Conservation (phyloP, 1,140 invertebrate genomes). For the Harpegnathos saltator region DNA sequence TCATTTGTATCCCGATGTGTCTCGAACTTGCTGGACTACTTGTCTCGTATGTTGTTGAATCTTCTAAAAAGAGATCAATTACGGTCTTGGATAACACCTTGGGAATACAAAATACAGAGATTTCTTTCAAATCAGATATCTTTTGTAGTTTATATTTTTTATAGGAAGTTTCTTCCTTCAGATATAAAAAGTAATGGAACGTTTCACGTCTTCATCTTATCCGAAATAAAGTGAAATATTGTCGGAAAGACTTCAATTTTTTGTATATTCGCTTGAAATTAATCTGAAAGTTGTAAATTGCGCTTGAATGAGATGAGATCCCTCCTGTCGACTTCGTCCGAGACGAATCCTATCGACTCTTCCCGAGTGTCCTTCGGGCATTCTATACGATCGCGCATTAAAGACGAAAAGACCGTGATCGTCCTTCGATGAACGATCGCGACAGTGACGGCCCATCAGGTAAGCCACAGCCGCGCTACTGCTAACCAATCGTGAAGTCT, state of each 20-base stretch:
- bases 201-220: too few relatives aligned
- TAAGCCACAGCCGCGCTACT: conserved; percentile 62
- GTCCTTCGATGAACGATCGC: conserved; percentile 24
- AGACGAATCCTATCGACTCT: conserved; percentile 15
- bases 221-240: too few relatives aligned
- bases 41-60: background rate
- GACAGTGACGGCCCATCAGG: conserved; percentile 32
- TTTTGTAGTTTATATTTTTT: too few relatives aligned
- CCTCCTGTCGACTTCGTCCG: conserved; percentile 35
- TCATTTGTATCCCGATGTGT: conserved; percentile 33
- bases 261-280: conserved; percentile 6
- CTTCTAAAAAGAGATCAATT: background rate
- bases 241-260: background rate
- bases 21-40: background rate
- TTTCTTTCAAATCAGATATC: too few relatives aligned
- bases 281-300: background rate
- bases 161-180: too few relatives aligned
- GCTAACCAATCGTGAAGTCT: conserved; percentile 65
- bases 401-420: background rate
- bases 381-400: conserved; percentile 26
- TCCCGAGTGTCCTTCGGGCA: conserved; percentile 42
- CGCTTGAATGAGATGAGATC: conserved; percentile 26
- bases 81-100: too few relatives aligned
- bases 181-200: too few relatives aligned
- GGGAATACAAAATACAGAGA: too few relatives aligned